Base-by-base conservation (phyloP, 2,797 vertebrate genomes). In the Clarias laeviceps region DNA sequence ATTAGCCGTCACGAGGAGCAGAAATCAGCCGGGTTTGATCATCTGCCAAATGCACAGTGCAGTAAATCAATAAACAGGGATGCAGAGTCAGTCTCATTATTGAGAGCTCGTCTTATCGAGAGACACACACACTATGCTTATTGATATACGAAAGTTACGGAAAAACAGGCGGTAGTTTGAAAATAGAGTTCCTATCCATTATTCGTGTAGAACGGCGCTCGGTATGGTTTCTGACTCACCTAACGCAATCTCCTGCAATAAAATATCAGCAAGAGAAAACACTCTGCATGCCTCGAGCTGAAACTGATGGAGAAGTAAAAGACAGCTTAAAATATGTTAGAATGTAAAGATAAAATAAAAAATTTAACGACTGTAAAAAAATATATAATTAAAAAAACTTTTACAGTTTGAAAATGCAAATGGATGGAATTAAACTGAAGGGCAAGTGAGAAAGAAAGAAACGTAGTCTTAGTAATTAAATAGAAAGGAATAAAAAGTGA, bases 211-310 rank as follows among this genome's bases (percentile, higher is more conserved):
- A 78, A 61, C 1, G 29, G 22, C 18, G 34, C 54, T 34, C n/a
- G 9, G 12, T 59, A 32, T 3, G 54, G 56, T 14, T 78, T 61
- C 56, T 78, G 74, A 61, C 76, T 78, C 76, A 61, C 32, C 76
- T 78, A 78, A 78, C 29, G 76, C 76, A 78, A 78, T 37, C 56
- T 78, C 76, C 76, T 61, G 76, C 76, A 78, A 78, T 57, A 15
- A 78, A 61, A 78, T 34, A 78, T 61, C 76, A 37, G 56, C 56
- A n/a, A 24, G 76, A 61, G 76, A 34, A 59, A 76, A 32, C 73
- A 77, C 32, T 14, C 4, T 2, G 29, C 74, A 34, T 59, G 32
- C 74, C 34, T 9, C 20, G 29, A 24, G 56, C 29, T 34, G 20
- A 7, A 37, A 8, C 61, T 78, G 76, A 78, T 4, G 50, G 50